phyloP scores from a whole-genome alignment of 1,140 invertebrate genomes.

The Eurosta solidaginis region DNA sequence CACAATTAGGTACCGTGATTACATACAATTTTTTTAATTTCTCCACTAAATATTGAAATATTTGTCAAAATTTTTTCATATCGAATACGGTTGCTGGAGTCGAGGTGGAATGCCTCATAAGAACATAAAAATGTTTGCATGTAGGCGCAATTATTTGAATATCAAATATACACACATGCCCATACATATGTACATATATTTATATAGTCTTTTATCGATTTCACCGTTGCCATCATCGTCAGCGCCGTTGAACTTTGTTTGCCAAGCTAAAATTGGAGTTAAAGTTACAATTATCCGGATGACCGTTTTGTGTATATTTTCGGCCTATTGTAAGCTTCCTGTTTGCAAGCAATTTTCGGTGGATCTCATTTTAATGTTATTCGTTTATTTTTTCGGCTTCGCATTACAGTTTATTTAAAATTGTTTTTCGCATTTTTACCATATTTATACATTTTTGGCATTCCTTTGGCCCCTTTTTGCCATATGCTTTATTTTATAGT shows the following conservation, averaged over 20 bases:
- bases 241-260: not conserved
- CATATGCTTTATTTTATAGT: constrained; percentile 27
- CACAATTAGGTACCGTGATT: too few species aligned
- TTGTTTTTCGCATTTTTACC: not conserved
- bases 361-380: not conserved
- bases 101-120: too few species aligned
- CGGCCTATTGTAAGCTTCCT: constrained; percentile 2
- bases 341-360: not conserved
- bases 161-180: not conserved
- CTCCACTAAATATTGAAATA: too few species aligned
- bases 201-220: constrained; percentile 14
- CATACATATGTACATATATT: not conserved
- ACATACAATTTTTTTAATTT: too few species aligned
- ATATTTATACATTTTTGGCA: constrained; percentile 10
- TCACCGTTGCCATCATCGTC: not conserved
- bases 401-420: not conserved
- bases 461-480: not conserved
- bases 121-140: too few species aligned
- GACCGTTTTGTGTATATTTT: constrained; percentile 22
- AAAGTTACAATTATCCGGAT: constrained; percentile 14
- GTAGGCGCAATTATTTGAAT: not conserved
- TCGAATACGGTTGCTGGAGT: too few species aligned
- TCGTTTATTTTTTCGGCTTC: not conserved
- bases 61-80: too few species aligned
- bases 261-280: constrained; percentile 1